A percentile compares a stretch with the other conserved stretches of the same genome.
These are phyloP conservation scores for Amorpha juglandis DNA, from an alignment of 2,888 invertebrate genomes.

Conservation along the genomic window DNA sequence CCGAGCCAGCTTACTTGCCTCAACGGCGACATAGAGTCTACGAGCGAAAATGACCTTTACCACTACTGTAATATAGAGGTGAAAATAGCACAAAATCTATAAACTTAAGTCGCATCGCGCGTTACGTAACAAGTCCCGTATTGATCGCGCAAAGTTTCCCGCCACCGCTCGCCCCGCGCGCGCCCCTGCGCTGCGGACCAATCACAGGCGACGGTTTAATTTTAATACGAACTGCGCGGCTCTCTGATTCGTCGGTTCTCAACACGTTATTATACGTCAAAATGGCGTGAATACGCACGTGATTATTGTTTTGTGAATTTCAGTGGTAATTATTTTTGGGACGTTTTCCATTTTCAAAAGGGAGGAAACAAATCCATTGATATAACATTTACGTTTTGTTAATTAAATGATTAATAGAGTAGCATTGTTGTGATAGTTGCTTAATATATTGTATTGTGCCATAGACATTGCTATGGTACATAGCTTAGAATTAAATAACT, in stretches of 20 bases:
- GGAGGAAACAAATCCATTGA: background rate
- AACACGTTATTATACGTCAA: conserved; percentile 18
- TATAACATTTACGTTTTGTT: background rate
- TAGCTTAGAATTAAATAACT: too few relatives aligned
- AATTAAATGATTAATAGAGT: too few relatives aligned
- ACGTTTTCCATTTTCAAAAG: conserved; percentile 23
- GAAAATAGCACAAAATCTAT: background rate
- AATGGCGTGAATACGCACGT: conserved; percentile 24
- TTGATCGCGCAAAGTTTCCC: conserved; percentile 19
- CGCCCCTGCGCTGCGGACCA: conserved; percentile 5
- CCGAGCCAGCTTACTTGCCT: conserved; percentile 12
- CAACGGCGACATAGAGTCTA: conserved; percentile 2
- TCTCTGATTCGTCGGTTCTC: background rate
- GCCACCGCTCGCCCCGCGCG: background rate
- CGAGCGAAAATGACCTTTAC: background rate
- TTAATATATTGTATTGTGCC: background rate
- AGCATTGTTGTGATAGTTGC: too few relatives aligned
- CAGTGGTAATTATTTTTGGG: conserved; percentile 1
- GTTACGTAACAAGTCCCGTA: conserved; percentile 23
- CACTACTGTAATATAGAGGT: background rate
- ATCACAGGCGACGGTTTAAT: conserved; percentile 17
- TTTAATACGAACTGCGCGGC: conserved; percentile 12
- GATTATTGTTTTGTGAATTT: conserved; percentile 22
- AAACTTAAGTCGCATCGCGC: background rate
- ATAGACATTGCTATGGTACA: too few relatives aligned